Conservation (phyloP, 2,888 invertebrate genomes). For the Dynastes maya region DNA sequence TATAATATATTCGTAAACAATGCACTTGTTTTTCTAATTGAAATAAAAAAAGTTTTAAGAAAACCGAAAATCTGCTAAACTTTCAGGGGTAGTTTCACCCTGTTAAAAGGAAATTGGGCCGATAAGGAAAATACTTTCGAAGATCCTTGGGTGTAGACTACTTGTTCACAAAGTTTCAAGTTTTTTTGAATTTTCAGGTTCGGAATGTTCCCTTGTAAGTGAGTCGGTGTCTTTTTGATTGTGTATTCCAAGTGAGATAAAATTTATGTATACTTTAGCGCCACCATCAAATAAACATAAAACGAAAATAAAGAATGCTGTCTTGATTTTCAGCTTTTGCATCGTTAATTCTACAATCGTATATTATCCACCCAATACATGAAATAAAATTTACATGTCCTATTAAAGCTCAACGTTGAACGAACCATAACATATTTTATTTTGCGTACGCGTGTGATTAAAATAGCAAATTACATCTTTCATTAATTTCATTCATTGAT, state of each 20-base stretch:
- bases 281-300: not conserved
- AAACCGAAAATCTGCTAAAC: too few species aligned
- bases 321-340: not conserved
- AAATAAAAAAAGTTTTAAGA: too few species aligned
- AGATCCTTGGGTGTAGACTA: too few species aligned
- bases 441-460: not conserved
- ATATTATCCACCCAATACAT: not conserved
- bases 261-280: not conserved
- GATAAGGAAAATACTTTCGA: too few species aligned
- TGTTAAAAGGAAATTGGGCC: too few species aligned
- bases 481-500: constrained; percentile 39
- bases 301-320: not conserved
- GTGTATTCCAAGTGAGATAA: not conserved
- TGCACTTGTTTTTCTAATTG: too few species aligned
- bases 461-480: constrained; percentile 17
- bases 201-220: too few species aligned
- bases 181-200: too few species aligned
- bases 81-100: too few species aligned
- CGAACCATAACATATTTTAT: constrained; percentile 1
- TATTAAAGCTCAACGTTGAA: constrained; percentile 1
- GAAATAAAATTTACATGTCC: constrained; percentile 12
- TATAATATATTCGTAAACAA: too few species aligned
- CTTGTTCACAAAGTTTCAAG: too few species aligned
- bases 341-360: not conserved
- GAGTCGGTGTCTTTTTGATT: too few species aligned